Conservation (phyloP, 2,113 vertebrate genomes). For the Mirounga angustirostris region DNA sequence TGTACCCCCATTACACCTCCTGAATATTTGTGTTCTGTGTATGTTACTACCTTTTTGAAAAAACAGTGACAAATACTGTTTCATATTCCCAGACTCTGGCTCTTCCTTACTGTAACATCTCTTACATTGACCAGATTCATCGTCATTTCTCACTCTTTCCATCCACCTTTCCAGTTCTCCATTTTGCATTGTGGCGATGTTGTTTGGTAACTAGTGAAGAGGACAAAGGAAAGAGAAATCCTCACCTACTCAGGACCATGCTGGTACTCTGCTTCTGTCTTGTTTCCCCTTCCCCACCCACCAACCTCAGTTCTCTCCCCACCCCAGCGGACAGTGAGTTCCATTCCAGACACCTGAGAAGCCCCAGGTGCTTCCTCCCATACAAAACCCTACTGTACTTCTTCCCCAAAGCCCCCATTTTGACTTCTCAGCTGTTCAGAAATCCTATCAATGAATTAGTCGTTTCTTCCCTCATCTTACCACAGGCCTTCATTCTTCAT, state of each 20-base stretch:
- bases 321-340: background rate
- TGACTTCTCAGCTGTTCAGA: slow-evolving; percentile 55
- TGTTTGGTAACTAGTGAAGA: slow-evolving; percentile 53
- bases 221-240: slow-evolving; percentile 18
- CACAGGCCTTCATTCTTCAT: background rate
- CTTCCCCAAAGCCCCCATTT: background rate
- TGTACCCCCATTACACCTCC: background rate
- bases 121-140: slow-evolving; percentile 36
- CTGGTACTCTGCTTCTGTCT: slow-evolving; percentile 6
- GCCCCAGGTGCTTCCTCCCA: background rate
- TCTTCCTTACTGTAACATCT: background rate
- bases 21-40: slow-evolving; percentile 1
- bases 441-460: slow-evolving; percentile 32
- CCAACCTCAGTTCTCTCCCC: background rate
- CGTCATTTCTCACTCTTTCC: slow-evolving; percentile 37
- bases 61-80: slow-evolving; percentile 13
- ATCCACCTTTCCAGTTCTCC: background rate
- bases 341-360: background rate
- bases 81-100: background rate
- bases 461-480: background rate
- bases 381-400: background rate
- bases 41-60: slow-evolving; percentile 5
- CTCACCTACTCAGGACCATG: background rate
- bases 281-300: background rate
- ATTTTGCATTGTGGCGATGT: slow-evolving; percentile 40